A percentile compares a stretch with the other conserved stretches of the same genome.
phyloP scores from a whole-genome alignment of 1,140 invertebrate genomes.

The Brachionus plicatilis region DNA sequence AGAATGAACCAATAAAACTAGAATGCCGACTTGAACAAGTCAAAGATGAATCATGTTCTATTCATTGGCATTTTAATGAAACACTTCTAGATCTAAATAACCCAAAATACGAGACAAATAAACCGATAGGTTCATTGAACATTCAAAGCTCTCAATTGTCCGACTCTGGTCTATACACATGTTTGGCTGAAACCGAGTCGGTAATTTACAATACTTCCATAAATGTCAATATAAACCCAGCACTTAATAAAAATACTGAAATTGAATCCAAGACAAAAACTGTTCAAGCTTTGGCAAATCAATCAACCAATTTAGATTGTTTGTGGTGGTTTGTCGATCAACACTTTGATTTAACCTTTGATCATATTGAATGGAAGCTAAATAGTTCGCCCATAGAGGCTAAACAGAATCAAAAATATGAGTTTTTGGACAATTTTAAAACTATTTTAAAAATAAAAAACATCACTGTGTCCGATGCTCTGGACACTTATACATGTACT shows the following conservation, averaged over 20 bases:
- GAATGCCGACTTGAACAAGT: not conserved
- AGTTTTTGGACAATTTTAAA: constrained; percentile 20
- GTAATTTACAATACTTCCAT: not conserved
- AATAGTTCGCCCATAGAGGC: not conserved
- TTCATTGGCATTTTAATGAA: not conserved
- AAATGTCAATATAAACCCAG: not conserved
- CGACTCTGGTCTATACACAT: not conserved
- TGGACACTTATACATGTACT: constrained; percentile 5
- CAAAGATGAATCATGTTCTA: not conserved
- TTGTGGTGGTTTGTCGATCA: not conserved
- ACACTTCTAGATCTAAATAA: not conserved
- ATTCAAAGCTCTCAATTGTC: not conserved
- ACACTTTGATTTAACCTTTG: not conserved
- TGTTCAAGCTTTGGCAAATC: not conserved
- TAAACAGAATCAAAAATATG: not conserved
- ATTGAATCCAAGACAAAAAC: constrained; percentile 25
- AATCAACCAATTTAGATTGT: not conserved
- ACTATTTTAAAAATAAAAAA: not conserved
- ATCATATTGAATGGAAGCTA: constrained; percentile 8
- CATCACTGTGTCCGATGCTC: not conserved
- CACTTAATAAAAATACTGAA: not conserved
- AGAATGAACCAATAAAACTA: not conserved
- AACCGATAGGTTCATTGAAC: not conserved
- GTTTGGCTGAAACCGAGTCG: not conserved
- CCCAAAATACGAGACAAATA: not conserved